Percentiles rank a stretch among this genome's conserved stretches.
phyloP scores from a whole-genome alignment of 2,797 vertebrate genomes.

The Numenius phaeopus region DNA sequence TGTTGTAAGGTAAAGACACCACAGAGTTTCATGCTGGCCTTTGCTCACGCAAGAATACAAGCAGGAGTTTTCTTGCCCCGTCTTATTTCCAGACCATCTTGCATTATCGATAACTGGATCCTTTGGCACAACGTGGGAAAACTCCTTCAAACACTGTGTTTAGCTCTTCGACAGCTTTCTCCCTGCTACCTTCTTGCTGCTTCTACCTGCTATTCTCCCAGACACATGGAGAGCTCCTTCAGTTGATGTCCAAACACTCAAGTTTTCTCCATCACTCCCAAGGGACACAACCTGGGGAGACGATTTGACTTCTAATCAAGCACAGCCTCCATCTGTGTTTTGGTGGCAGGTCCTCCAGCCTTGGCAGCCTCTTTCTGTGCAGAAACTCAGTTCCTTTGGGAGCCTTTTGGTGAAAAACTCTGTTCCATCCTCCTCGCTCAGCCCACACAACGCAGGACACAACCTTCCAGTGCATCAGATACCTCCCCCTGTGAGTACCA shows the following conservation, averaged over 20 bases:
- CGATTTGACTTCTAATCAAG: neutral
- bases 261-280: neutral
- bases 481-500: neutral
- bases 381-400: neutral
- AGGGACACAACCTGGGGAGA: neutral
- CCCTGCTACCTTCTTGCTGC: neutral
- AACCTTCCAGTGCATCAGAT: neutral
- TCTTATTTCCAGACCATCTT: neutral
- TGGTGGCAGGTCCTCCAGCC: neutral
- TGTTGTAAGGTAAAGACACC: neutral
- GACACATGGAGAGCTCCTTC: accelerated
- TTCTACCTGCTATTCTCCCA: neutral
- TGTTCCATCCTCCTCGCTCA: neutral
- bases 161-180: neutral
- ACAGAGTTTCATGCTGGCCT: neutral
- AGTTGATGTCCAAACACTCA: neutral
- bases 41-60: neutral
- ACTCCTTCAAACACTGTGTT: neutral
- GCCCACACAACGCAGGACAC: neutral
- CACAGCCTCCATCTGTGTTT: accelerated
- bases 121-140: neutral
- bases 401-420: neutral
- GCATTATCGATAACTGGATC: neutral
- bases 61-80: neutral
- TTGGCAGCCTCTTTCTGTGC: neutral